A percentile compares a stretch with the other conserved stretches of the same genome.
Evolutionary conservation across 2,797 vertebrate species (phyloP).

Genomic region (Paratrypauchen microcephalus): DNA sequence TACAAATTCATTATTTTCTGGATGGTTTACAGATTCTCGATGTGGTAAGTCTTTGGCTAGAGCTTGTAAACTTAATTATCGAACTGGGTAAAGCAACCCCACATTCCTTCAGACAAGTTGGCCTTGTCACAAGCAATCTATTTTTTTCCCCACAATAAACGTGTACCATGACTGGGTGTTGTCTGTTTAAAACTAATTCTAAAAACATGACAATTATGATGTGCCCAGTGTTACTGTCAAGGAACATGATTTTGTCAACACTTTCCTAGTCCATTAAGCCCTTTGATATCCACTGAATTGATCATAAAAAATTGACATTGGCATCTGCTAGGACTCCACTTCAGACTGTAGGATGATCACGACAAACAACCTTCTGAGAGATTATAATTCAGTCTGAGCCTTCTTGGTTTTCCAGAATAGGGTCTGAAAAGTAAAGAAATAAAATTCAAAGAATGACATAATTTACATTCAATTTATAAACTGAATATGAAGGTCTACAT

Average conservation of each 20-base stretch:
- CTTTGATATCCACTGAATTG: neutral
- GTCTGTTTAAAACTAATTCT: neutral
- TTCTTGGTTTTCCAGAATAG: conserved; percentile 94
- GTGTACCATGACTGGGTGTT: conserved; percentile 12
- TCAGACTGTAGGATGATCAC: neutral
- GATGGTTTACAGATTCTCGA: conserved; percentile 4
- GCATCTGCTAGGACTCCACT: neutral
- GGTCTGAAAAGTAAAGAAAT: conserved; percentile 80
- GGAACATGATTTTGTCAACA: neutral
- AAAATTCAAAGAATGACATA: neutral
- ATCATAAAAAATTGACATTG: neutral
- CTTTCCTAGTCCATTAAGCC: neutral
- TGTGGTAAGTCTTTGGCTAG: neutral
- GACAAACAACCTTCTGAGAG: neutral
- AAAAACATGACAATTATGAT: neutral
- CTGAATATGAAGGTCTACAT: neutral
- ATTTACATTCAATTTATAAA: neutral
- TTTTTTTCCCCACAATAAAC: conserved; percentile 39
- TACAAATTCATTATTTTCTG: neutral
- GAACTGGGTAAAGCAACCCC: neutral
- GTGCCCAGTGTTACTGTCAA: neutral
- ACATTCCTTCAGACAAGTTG: conserved; percentile 3
- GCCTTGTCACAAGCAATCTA: conserved; percentile 44
- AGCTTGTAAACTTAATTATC: conserved; percentile 7
- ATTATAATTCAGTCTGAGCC: conserved; percentile 78